These are phyloP conservation scores for Polypterus bichir DNA, from an alignment of 2,113 vertebrate genomes.

Conservation along the genomic window DNA sequence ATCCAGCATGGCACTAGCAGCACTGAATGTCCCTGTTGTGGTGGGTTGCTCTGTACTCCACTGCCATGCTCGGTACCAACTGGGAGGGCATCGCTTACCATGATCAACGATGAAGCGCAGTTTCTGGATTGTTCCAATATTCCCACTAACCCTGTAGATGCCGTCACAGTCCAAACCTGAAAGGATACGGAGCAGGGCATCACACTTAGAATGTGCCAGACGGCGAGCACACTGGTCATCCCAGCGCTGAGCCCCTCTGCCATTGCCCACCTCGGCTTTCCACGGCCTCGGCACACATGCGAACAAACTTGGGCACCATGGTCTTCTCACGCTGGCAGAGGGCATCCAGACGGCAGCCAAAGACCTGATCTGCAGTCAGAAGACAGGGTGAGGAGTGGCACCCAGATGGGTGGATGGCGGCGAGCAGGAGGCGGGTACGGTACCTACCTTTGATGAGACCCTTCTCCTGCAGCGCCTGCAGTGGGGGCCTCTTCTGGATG, in stretches of 20 bases:
- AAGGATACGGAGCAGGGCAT: constrained; percentile 1
- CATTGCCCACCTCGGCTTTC: constrained; percentile 63
- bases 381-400: constrained; percentile 10
- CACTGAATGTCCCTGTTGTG: no score
- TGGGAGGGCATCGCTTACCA: constrained; percentile 44
- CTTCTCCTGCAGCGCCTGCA: constrained; percentile 78
- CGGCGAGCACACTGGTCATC: rapidly evolving
- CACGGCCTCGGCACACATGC: constrained; percentile 66
- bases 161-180: constrained; percentile 76
- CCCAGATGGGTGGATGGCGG: neutral
- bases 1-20: no score
- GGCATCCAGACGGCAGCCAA: constrained; percentile 73
- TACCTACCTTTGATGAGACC: constrained; percentile 75
- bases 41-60: no score
- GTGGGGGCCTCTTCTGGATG: constrained; percentile 67
- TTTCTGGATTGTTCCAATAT: constrained; percentile 82
- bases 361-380: constrained; percentile 71
- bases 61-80: no score
- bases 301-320: constrained; percentile 70
- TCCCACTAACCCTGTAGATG: constrained; percentile 83
- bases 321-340: constrained; percentile 70
- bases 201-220: neutral
- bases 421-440: neutral
- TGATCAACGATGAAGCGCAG: constrained; percentile 75
- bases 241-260: neutral